Evolutionary conservation across 1,140 invertebrate genomes (phyloP).

Genomic region (Lepidurus apus): DNA sequence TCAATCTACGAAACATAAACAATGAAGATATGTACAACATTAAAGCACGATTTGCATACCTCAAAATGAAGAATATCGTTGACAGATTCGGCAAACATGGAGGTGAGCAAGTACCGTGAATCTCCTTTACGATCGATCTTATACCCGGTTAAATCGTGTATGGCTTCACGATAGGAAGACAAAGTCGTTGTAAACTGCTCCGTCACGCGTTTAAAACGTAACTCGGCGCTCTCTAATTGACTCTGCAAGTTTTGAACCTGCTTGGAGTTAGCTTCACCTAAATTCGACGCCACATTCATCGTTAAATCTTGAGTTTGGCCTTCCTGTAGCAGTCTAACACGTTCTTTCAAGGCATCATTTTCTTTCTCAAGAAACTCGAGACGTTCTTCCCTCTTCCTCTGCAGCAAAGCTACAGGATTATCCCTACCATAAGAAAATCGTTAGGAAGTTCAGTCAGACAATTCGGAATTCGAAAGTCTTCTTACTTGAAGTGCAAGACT

Average conservation of each 20-base stretch:
- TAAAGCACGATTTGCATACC: not conserved
- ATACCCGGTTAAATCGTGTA: not conserved
- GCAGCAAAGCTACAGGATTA: not conserved
- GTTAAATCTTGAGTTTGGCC: not conserved
- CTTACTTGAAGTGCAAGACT: not conserved
- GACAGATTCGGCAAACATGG: not conserved
- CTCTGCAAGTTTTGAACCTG: not conserved
- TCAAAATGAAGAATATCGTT: not conserved
- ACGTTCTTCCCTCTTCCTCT: not conserved
- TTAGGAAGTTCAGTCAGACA: not conserved
- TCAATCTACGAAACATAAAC: not conserved
- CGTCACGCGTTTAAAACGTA: not conserved
- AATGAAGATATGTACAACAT: no score
- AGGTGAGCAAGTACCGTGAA: not conserved
- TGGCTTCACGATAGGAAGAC: not conserved
- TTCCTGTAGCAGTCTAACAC: not conserved
- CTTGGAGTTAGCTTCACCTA: conserved; percentile 4
- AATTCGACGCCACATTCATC: not conserved
- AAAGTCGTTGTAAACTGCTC: not conserved
- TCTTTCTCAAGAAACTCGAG: not conserved
- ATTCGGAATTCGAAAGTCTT: not conserved
- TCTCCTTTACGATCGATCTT: not conserved
- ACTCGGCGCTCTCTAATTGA: not conserved
- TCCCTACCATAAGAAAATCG: not conserved
- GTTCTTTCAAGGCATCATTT: not conserved